Conservation (phyloP, 1,140 invertebrate genomes). For the Mamestra configurata region DNA sequence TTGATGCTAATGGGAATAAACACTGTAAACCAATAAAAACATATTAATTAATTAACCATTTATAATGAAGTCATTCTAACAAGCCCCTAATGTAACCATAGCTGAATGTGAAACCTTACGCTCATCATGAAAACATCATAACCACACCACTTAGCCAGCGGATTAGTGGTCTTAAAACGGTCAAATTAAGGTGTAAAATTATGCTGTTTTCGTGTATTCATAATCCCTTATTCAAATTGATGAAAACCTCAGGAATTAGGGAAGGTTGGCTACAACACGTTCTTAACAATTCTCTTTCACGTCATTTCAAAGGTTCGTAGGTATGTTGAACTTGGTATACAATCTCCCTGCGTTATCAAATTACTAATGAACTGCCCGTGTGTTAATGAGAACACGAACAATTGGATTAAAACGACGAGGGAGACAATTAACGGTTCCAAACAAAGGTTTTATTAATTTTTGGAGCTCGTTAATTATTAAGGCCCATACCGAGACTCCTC, state of each 20-base stretch:
- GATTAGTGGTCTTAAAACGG: neutral
- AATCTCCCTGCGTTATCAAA: neutral
- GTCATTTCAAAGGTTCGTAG: neutral
- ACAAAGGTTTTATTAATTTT: neutral
- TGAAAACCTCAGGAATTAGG: neutral
- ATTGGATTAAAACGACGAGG: neutral
- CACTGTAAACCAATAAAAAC: no score
- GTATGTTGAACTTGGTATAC: neutral
- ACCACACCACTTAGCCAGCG: neutral
- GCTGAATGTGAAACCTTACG: neutral
- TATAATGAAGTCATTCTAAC: no score
- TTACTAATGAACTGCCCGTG: slow-evolving; percentile 1
- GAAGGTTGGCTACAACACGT: neutral
- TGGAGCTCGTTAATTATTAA: neutral
- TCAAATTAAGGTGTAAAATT: neutral
- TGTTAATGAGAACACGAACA: slow-evolving; percentile 15
- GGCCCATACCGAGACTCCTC: no score
- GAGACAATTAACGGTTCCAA: neutral
- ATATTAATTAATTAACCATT: no score
- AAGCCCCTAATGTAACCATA: neutral
- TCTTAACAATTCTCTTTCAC: slow-evolving; percentile 5
- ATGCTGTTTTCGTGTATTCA: neutral
- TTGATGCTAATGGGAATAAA: no score
- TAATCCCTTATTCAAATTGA: neutral
- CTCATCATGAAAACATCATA: neutral